phyloP scores from a whole-genome alignment of 1,140 invertebrate genomes.

The Drosophila murphyi region DNA sequence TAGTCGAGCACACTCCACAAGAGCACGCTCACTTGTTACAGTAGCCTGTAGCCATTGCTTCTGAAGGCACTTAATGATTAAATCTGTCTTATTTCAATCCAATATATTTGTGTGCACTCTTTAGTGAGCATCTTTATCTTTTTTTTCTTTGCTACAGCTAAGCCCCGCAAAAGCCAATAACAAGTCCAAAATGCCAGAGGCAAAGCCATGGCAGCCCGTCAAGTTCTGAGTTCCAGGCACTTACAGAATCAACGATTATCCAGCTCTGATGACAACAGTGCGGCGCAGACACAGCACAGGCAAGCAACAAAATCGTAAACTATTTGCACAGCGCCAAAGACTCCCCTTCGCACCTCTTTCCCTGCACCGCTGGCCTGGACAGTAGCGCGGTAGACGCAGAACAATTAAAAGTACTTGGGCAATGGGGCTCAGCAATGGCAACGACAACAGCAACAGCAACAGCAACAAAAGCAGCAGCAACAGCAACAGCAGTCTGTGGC shows the following conservation, averaged over 20 bases:
- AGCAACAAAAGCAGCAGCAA: constrained; percentile 4
- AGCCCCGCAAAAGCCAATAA: constrained; percentile 28
- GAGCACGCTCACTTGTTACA: not conserved
- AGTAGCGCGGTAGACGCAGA: constrained; percentile 21
- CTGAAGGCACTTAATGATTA: not conserved
- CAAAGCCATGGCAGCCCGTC: constrained; percentile 27
- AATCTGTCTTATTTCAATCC: not conserved
- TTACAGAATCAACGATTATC: constrained; percentile 71
- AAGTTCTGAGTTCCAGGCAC: constrained; percentile 49
- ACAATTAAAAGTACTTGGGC: constrained; percentile 59
- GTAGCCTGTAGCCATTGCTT: not conserved
- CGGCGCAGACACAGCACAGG: not conserved
- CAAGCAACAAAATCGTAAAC: constrained; percentile 41
- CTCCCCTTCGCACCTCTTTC: constrained; percentile 7
- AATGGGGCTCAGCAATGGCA: constrained; percentile 21
- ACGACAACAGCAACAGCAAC: constrained; percentile 16
- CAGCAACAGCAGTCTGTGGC: constrained; percentile 30
- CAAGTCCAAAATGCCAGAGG: constrained; percentile 6
- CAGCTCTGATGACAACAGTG: constrained; percentile 47
- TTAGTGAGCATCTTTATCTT: constrained; percentile 2
- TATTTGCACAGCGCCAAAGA: constrained; percentile 57
- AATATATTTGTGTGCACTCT: not conserved
- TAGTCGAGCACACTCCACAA: not conserved
- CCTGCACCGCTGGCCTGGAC: constrained; percentile 19
- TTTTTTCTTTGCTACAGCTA: not conserved